A percentile compares a stretch with the other conserved stretches of the same genome.
Conservation (phyloP, 2,888 invertebrate species). For the Hypolimnas misippus region DNA sequence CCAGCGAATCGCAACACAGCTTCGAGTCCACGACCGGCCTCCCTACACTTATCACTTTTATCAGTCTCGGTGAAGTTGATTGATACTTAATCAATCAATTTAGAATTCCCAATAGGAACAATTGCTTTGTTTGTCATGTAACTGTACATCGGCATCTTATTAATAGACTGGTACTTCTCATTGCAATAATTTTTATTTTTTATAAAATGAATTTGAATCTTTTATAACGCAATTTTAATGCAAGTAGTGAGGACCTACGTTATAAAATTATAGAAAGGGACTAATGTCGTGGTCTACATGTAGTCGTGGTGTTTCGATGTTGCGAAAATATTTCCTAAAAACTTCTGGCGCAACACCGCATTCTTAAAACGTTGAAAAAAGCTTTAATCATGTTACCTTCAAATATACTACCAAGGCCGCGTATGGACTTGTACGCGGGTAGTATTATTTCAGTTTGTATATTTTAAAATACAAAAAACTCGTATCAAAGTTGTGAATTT, state of each 20-base stretch:
- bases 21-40: background rate
- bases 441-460: no score
- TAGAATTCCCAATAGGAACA: conserved; percentile 8
- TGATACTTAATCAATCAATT: conserved; percentile 13
- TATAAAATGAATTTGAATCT: background rate
- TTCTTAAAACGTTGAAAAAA: background rate
- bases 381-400: background rate
- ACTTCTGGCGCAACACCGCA: background rate
- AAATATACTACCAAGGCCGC: no score
- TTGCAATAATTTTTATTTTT: background rate
- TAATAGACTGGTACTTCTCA: background rate
- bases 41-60: background rate
- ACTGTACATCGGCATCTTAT: background rate
- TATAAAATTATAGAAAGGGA: background rate
- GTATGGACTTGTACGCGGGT: no score
- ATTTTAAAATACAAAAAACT: no score
- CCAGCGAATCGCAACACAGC: background rate
- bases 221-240: background rate
- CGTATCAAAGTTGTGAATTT: no score
- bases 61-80: conserved; percentile 2
- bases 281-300: no score
- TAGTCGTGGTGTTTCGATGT: background rate
- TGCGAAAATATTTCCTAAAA: background rate
- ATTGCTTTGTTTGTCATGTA: conserved; percentile 9
- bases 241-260: background rate